Evolutionary conservation across 1,140 invertebrate species (phyloP), one percentile per base, ranked within the genome.

Genomic region (Drosophila rufa): DNA sequence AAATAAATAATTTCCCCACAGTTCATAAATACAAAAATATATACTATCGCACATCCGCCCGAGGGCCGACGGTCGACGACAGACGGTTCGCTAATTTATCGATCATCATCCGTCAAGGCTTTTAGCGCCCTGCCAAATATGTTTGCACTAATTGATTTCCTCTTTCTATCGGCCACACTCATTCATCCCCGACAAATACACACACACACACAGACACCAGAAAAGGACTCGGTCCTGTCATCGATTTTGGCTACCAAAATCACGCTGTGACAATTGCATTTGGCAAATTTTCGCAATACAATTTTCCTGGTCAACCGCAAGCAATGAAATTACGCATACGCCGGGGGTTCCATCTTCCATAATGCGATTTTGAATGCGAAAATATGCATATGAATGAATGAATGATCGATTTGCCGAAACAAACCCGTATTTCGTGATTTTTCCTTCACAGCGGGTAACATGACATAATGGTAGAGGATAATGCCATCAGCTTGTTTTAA

Each of bases 131-230:
- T 67, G 80, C 69, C 75, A 80, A 82, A 86, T 76, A 79, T 79
- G 79, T 84, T 81, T 81, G 68, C 45, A 73, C 66, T 84, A 89
- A 87, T 89, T 87, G 80, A 89, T 89, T 87, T 80, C 53, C 81
- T 60, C 69, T 50, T 57, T 45, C 65, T 62, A 25, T 40, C 14
- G 30, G 15, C 30, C 19, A 14, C n/a, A 22, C 22, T 42, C 27
- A 51, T 19, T 22, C 51, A 15, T 33, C 19, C 8, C 33, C 51
- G 8, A 4, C n/a, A 22, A 30, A 30, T 30, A 22, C 14, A 53
- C 17, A 55, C 33, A 38, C 30, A 36, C 51, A 15, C 30, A 53
- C 1, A 53, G 0, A 36, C 6, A 30, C 27, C 27, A 30, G 27
- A 7, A 30, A 7, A 6, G n/a, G 3, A 19, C n/a, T 30, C 27